Evolutionary conservation across 2,797 vertebrate genomes (phyloP), one percentile per base, ranked within the genome.

Genomic region (Numenius phaeopus): DNA sequence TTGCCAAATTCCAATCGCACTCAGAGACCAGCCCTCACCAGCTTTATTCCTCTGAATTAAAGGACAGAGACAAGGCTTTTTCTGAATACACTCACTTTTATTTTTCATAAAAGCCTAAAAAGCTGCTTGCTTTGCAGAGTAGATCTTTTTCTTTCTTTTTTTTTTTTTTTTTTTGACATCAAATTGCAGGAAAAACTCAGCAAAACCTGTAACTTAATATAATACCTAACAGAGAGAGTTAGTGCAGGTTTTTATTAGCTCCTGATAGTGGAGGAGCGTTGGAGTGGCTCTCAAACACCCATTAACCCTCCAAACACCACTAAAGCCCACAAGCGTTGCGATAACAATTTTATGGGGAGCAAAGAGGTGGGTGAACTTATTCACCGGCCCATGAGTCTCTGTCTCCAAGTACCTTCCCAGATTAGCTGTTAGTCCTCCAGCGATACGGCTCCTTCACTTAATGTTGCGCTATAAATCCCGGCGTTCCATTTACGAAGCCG

Each of bases 281-380:
- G 0, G 2, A 79, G 47, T 10, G 47, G 7, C 34, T 83, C 69
- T 73, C 76, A 90, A 52, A 42, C 34, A 72, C 20, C 85, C 49
- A 14, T 57, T 78, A 78, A 91, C 91, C 88, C 83, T 72, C 70
- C 61, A 61, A 94, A 64, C 79, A 30, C 34, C 52, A 46, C 34
- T 26, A 6, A 52, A 59, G 58, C 16, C 73, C 47, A 64, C 0
- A 0, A 76, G 14, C 4, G 40, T 24, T 52, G 50, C 5, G 2
- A 7, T 30, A 82, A 42, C 18, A 14, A 17, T 50, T 89, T 87
- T 29, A 90, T 4, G 20, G 46, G 58, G 69, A 88, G 26, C 65
- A 72, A 92, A 92, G 65, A 90, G 32, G 32, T 83, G 40, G 55
- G 54, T 65, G 46, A 34, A 4, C 18, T 78, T 54, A 17, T 54